phyloP scores from a whole-genome alignment of 2,113 vertebrate genomes.

The Tachysurus fulvidraco region DNA sequence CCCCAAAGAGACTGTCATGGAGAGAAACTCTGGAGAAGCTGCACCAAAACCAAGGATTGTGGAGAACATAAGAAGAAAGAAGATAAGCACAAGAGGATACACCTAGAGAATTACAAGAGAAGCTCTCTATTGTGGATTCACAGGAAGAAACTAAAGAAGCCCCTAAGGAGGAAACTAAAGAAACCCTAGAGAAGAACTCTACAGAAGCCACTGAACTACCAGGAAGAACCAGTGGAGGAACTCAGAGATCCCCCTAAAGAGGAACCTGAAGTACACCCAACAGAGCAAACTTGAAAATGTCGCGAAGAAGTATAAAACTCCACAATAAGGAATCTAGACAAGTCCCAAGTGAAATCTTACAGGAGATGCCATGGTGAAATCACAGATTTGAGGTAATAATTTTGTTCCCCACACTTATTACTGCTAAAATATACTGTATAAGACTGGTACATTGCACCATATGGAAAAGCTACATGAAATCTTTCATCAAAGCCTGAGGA shows the following conservation, averaged over 20 bases:
- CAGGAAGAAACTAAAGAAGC: neutral
- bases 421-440: neutral
- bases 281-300: neutral
- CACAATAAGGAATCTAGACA: slow-evolving; percentile 29
- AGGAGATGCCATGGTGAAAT: neutral
- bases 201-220: neutral
- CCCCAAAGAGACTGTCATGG: slow-evolving; percentile 7
- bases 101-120: neutral
- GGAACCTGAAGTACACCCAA: neutral
- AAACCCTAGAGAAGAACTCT: neutral
- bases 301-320: neutral
- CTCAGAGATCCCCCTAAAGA: neutral
- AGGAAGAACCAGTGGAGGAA: slow-evolving; percentile 61
- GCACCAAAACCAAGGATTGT: neutral
- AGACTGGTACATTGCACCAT: neutral
- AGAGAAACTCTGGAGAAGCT: neutral
- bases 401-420: slow-evolving; percentile 7
- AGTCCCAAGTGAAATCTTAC: slow-evolving; percentile 22
- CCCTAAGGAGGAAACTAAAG: neutral
- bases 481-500: neutral
- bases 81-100: neutral
- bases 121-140: neutral
- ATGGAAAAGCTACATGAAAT: neutral
- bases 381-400: neutral
- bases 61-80: neutral